Conservation (phyloP, 2,113 vertebrate species). For the Cathartes aura region DNA sequence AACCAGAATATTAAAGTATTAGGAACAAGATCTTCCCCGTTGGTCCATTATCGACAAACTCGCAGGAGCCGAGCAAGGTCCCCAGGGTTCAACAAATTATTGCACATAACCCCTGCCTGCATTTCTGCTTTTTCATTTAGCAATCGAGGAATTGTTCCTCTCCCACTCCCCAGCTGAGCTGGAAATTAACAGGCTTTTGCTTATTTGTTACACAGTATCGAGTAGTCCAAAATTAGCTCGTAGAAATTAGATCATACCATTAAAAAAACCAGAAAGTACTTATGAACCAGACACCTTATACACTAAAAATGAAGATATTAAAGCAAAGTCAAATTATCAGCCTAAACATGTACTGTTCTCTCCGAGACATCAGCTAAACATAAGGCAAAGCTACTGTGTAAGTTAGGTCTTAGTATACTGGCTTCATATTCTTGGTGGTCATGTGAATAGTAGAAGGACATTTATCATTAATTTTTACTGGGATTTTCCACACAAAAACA, state of each 20-base stretch:
- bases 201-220: background rate
- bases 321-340: background rate
- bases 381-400: background rate
- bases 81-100: background rate
- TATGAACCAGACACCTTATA: background rate
- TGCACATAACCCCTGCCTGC: background rate
- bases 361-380: background rate
- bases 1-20: background rate
- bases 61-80: background rate
- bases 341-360: background rate
- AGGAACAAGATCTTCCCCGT: background rate
- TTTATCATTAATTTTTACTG: background rate
- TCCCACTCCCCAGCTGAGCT: background rate
- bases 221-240: background rate
- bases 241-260: background rate
- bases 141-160: accelerated
- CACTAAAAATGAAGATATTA: background rate
- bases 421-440: background rate
- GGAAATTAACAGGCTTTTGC: background rate
- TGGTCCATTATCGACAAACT: background rate
- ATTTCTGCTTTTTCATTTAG: background rate
- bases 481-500: slow-evolving; percentile 29
- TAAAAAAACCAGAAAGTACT: background rate
- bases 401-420: background rate
- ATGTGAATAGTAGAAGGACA: background rate